Base-by-base conservation (phyloP, 2,113 vertebrate genomes). In the Zosterops pallidus region DNA sequence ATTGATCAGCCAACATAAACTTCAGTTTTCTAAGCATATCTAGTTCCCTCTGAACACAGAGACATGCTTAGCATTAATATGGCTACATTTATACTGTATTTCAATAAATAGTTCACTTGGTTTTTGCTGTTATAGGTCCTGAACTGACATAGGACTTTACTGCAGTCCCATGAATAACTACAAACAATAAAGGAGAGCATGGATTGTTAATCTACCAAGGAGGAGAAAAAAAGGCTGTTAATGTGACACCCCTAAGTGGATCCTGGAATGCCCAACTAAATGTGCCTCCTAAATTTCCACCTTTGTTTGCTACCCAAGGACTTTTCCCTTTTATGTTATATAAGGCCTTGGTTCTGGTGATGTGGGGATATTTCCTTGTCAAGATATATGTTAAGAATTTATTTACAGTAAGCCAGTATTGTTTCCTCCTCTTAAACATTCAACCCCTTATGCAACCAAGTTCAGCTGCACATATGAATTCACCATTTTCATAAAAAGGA, bases 401-500 rank as follows among this genome's bases (percentile, higher is more conserved):
- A 76, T 67, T 91, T 87, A 68, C 19, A 71, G 59, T 68, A 67
- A 85, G 35, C 4, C 22, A 33, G 18, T 24, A 56, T 49, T 76
- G 62, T 76, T 70, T 49, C 16, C 88, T 72, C 6, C n/a, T 37
- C 19, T 57, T 74, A 87, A 86, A 81, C 29, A 28, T 68, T 77
- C 44, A 88, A 47, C 9, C 24, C 22, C 17, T 68, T 24, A 23
- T 8, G 41, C n/a, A 90, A 50, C 42, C 68, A 84, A 74, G 28
- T 92, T 95, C 56, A 87, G 53, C 69, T 92, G 67, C 85, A 39
- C n/a, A 23, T 60, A 56, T 74, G 80, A 95, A 94, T 95, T 93
- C 35, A n/a, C 37, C 2, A 17, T 92, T 96, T 95, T 96, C 72
- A 90, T 89, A 95, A 94, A 95, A 63, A 74, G 67, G 67, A 94